Base-by-base conservation (phyloP, 1,140 invertebrate species). In the Pogonomyrmex barbatus region DNA sequence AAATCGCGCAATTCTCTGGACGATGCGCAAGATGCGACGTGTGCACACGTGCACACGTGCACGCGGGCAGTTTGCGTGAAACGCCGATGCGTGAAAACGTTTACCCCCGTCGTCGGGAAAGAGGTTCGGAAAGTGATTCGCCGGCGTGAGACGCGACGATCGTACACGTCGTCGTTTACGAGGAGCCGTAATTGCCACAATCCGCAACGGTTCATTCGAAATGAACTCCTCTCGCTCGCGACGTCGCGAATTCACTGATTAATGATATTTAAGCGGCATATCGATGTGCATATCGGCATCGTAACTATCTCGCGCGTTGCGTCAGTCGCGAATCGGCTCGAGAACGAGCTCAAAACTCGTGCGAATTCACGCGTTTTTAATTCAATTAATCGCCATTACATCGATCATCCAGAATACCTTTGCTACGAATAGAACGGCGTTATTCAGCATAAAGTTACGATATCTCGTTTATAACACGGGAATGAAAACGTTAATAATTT, bases 41-140 rank as follows among this genome's bases (percentile, higher is more conserved):
- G n/a, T n/a, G n/a, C 24, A 24, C 24, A 24, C 24, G 24, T 24
- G 24, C 24, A 24, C 50, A 56, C 36, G 54, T 52, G 42, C 54
- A n/a, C n/a, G 5, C 33, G 30, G 75, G 73, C 77, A 54, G 56
- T 56, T 60, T 39, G 14, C 85, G 71, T 30, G 84, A 75, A 81
- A 79, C 36, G 45, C 10, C 42, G 33, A n/a, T 33, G 36, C 47
- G 45, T 58, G 50, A 63, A 91, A 89, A 89, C 65, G 87, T 63
- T 68, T 63, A 67, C 73, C 42, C 60, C 50, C 82, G 76, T 88
- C 90, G 82, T 91, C 88, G 82, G 88, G 91, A 58, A 92, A 90
- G 78, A 50, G 47, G 58, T 47, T 85, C 75, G n/a, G n/a, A 81
- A 39, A 54, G 45, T 0, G 24, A 24, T 24, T 24, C n/a, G 42